Evolutionary conservation across 2,797 vertebrate species (phyloP).

Genomic region (Philypnodon macrostomus): DNA sequence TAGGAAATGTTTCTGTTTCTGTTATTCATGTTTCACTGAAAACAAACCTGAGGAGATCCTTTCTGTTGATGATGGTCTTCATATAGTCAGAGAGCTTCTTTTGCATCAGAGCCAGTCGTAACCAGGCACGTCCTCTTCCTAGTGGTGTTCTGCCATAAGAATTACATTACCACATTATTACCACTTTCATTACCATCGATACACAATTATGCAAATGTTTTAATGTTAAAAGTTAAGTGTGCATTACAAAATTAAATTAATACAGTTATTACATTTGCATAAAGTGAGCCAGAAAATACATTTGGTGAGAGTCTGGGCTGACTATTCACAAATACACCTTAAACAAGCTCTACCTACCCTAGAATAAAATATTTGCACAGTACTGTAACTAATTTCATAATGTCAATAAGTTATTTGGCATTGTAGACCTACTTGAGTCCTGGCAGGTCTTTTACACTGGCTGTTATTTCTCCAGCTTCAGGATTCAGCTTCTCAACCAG

Average conservation of each 20-base stretch:
- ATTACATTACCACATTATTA: not conserved
- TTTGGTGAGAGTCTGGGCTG: too few relatives aligned
- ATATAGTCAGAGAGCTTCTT: constrained; percentile 99
- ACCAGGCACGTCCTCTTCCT: constrained; percentile 95
- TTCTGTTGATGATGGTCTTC: constrained; percentile 98
- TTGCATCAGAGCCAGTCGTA: constrained; percentile 97
- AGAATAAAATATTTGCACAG: too few relatives aligned
- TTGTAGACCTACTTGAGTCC: constrained; percentile 87
- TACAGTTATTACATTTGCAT: too few relatives aligned
- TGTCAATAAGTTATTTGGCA: too few relatives aligned
- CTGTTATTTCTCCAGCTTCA: constrained; percentile 96
- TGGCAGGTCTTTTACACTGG: constrained; percentile 96
- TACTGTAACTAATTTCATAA: too few relatives aligned
- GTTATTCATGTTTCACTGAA: not conserved
- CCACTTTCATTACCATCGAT: too few relatives aligned
- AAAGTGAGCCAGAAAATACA: too few relatives aligned
- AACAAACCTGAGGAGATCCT: constrained; percentile 89
- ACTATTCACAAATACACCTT: too few relatives aligned
- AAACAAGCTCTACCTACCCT: too few relatives aligned
- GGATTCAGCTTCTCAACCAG: constrained; percentile 97
- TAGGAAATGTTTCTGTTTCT: too few relatives aligned
- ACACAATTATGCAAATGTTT: not conserved
- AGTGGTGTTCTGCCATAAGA: constrained; percentile 84
- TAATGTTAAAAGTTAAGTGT: not conserved
- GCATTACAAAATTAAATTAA: not conserved